Evolutionary conservation across 2,113 vertebrate genomes (phyloP).

Genomic region (Emydocephalus ijimae): DNA sequence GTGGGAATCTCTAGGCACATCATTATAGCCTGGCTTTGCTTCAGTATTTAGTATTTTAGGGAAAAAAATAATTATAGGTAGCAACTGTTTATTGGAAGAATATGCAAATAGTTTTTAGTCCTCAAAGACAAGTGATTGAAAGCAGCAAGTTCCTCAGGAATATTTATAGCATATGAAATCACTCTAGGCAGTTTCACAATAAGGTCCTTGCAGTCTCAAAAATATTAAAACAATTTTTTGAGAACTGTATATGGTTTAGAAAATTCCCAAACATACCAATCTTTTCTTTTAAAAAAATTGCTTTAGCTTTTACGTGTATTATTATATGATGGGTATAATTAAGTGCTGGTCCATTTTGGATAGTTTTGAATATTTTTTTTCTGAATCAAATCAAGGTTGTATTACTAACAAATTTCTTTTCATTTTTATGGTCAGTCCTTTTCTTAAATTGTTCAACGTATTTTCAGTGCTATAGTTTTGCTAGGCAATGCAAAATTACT

Average conservation of each 20-base stretch:
- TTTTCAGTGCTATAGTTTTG: not conserved
- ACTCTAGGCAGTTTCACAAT: not conserved
- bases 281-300: not conserved
- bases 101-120: not conserved
- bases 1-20: not conserved
- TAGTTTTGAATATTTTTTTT: not conserved
- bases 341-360: too few relatives aligned
- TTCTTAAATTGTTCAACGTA: not conserved
- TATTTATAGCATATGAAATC: not conserved
- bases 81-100: not conserved
- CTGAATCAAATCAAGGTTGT: not conserved
- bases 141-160: not conserved
- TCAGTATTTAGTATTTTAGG: slow-evolving; percentile 6
- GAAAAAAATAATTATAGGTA: not conserved
- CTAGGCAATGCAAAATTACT: not conserved
- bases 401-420: not conserved
- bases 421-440: not conserved
- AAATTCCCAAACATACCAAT: not conserved
- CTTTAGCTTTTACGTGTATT: not conserved
- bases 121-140: slow-evolving; percentile 18
- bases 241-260: not conserved
- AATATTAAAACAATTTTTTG: not conserved
- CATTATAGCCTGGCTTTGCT: not conserved
- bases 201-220: not conserved
- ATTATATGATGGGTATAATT: too few relatives aligned